Conservation (phyloP, 2,888 invertebrate species). For the Thera obeliscata region DNA sequence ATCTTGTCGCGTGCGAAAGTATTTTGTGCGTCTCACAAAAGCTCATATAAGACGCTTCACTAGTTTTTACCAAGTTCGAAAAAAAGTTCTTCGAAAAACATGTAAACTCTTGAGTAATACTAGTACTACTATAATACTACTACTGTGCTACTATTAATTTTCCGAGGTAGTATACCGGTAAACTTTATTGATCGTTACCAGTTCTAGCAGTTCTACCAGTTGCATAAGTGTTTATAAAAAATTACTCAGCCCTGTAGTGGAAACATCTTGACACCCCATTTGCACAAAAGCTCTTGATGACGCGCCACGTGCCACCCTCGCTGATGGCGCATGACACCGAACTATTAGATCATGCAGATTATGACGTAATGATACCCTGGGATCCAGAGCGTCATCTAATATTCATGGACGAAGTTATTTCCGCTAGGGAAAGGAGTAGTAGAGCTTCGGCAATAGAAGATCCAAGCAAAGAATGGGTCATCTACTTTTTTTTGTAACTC, state of each 20-base stretch:
- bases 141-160: too few relatives aligned
- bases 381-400: constrained; percentile 27
- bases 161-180: too few relatives aligned
- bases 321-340: constrained; percentile 45
- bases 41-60: too few relatives aligned
- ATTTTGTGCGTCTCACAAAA: too few relatives aligned
- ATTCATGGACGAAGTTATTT: constrained; percentile 21
- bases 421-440: not conserved
- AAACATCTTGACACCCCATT: constrained; percentile 14
- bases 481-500: too few relatives aligned
- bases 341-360: constrained; percentile 41
- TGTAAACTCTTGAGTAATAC: too few relatives aligned
- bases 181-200: too few relatives aligned
- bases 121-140: too few relatives aligned
- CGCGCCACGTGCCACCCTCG: constrained; percentile 56
- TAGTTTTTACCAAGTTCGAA: too few relatives aligned
- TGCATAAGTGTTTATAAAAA: not conserved
- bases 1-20: too few relatives aligned
- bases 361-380: constrained; percentile 37
- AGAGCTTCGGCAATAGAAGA: not conserved
- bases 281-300: constrained; percentile 66
- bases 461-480: too few relatives aligned
- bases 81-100: too few relatives aligned
- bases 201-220: not conserved
- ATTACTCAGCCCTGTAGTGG: not conserved